These are phyloP conservation scores for Engystomops pustulosus DNA, from an alignment of 2,113 vertebrate genomes.

Conservation along the genomic window DNA sequence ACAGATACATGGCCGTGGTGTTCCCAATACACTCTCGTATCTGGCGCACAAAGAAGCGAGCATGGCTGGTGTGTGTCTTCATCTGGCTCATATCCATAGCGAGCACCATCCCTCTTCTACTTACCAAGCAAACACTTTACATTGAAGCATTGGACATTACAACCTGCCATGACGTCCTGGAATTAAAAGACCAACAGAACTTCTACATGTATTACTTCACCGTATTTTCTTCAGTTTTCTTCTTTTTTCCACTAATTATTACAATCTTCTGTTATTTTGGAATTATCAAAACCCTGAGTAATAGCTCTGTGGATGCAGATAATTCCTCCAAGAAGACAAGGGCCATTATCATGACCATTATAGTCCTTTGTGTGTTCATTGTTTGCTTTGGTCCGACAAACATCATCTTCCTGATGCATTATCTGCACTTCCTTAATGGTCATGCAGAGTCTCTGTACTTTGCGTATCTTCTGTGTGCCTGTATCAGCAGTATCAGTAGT, in stretches of 20 bases:
- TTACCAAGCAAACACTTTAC: constrained; percentile 78
- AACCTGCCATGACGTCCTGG: constrained; percentile 88
- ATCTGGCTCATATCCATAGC: constrained; percentile 84
- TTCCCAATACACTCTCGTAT: constrained; percentile 87
- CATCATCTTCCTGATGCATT: constrained; percentile 86
- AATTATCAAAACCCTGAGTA: constrained; percentile 86
- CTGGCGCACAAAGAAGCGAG: constrained; percentile 82
- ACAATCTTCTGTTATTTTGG: constrained; percentile 80
- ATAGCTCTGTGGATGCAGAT: too few species aligned
- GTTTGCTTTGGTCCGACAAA: constrained; percentile 93
- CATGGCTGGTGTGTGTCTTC: constrained; percentile 73
- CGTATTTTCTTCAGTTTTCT: constrained; percentile 83
- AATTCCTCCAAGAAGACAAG: too few species aligned
- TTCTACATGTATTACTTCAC: constrained; percentile 88
- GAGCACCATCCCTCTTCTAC: constrained; percentile 82
- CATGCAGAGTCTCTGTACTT: constrained; percentile 78
- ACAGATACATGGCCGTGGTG: constrained; percentile 91
- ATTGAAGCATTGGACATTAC: constrained; percentile 82
- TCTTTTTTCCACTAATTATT: constrained; percentile 84
- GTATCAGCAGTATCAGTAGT: constrained; percentile 89
- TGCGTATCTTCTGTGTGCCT: constrained; percentile 85
- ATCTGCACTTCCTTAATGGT: constrained; percentile 77
- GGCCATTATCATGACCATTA: too few species aligned
- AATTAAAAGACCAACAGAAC: constrained; percentile 65
- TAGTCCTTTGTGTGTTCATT: constrained; percentile 86